Percentiles rank a stretch among this genome's conserved stretches.
These are phyloP conservation scores for Phorcus lineatus DNA, from an alignment of 2,888 invertebrate genomes.

Conservation along the genomic window DNA sequence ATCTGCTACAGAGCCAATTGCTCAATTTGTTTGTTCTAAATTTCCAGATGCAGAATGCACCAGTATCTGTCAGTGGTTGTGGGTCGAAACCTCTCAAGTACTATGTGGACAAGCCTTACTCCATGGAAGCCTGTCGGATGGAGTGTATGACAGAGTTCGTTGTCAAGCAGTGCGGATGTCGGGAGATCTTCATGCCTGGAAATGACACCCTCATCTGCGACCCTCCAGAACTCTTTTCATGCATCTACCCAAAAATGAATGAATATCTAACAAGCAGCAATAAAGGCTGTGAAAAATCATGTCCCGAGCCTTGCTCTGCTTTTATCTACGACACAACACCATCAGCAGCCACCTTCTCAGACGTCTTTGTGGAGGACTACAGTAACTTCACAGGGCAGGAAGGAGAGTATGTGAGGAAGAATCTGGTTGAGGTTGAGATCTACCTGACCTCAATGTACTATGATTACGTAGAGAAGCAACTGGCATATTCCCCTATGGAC, in stretches of 20 bases:
- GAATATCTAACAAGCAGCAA: constrained; percentile 3
- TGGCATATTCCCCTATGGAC: constrained; percentile 28
- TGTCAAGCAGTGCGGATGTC: constrained; percentile 26
- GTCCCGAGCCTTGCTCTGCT: constrained; percentile 28
- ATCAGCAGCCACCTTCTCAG: constrained; percentile 27
- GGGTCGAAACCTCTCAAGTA: constrained; percentile 30
- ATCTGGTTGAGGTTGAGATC: constrained; percentile 35
- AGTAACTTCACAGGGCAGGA: not conserved
- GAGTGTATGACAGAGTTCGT: constrained; percentile 32
- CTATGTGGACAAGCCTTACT: constrained; percentile 19
- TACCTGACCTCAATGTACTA: constrained; percentile 34
- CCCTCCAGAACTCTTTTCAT: constrained; percentile 26
- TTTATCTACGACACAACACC: constrained; percentile 25
- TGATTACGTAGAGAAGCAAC: constrained; percentile 32
- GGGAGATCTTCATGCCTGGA: constrained; percentile 27
- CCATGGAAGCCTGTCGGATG: constrained; percentile 27
- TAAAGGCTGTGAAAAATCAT: constrained; percentile 24
- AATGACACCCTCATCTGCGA: constrained; percentile 30
- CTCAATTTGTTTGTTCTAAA: not conserved
- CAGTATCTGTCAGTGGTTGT: constrained; percentile 15
- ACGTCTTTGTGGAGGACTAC: constrained; percentile 22
- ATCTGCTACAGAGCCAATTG: no score
- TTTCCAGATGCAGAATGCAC: constrained; percentile 27
- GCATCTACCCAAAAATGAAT: constrained; percentile 20
- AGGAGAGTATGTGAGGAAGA: constrained; percentile 24